Percentiles rank a stretch among this genome's conserved stretches.
Evolutionary conservation across 2,888 invertebrate species (phyloP).

Genomic region (Sisyra nigra): DNA sequence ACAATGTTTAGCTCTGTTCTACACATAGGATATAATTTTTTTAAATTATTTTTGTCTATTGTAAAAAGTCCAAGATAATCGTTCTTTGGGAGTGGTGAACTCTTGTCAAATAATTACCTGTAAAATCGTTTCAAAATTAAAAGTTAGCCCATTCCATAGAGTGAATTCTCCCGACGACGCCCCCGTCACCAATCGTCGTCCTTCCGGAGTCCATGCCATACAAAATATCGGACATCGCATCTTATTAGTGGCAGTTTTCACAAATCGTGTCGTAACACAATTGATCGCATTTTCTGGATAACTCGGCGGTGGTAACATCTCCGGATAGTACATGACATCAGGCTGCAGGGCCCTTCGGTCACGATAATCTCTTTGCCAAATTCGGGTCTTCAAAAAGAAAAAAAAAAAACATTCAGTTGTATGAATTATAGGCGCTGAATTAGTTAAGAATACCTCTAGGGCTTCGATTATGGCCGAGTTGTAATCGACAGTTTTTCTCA

Average conservation of each 20-base stretch:
- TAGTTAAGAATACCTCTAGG: constrained; percentile 50
- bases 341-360: constrained; percentile 85
- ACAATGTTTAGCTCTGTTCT: too few relatives aligned
- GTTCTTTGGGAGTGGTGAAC: too few relatives aligned
- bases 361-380: constrained; percentile 89
- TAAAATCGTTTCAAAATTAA: constrained; percentile 99
- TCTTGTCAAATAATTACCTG: constrained; percentile 51
- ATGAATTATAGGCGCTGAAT: too few relatives aligned
- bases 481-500: constrained; percentile 96
- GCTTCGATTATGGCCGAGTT: constrained; percentile 88
- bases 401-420: too few relatives aligned
- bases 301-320: constrained; percentile 85
- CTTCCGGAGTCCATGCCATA: constrained; percentile 99
- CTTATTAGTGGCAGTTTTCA: constrained; percentile 99
- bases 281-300: constrained; percentile 92
- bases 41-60: too few relatives aligned
- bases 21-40: too few relatives aligned
- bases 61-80: too few relatives aligned
- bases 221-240: constrained; percentile 99
- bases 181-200: constrained; percentile 90
- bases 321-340: constrained; percentile 88
- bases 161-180: constrained; percentile 99
- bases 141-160: constrained; percentile 99
- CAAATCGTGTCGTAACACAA: constrained; percentile 87
- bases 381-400: constrained; percentile 45